Conservation (phyloP, 2,797 vertebrate genomes). For the Alcedo atthis region DNA sequence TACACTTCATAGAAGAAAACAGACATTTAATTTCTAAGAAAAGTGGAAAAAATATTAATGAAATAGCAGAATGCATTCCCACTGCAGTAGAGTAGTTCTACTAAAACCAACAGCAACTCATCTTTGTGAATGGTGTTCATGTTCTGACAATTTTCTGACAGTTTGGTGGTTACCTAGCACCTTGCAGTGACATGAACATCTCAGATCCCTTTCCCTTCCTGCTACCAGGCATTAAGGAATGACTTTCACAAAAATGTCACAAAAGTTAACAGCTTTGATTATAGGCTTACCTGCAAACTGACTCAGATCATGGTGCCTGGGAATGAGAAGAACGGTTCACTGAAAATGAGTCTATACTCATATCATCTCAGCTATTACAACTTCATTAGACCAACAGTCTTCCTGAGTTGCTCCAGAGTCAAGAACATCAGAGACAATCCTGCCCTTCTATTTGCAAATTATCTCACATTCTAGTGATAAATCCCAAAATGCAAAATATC, state of each 20-base stretch:
- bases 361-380: fast-evolving
- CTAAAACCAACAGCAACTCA: not conserved
- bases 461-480: not conserved
- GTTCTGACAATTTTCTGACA: constrained; percentile 16
- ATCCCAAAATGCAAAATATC: not conserved
- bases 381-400: not conserved
- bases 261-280: not conserved
- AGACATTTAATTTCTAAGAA: constrained; percentile 39
- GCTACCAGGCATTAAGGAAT: not conserved
- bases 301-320: not conserved
- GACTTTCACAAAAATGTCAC: constrained; percentile 1
- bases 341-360: not conserved
- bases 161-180: not conserved
- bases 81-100: not conserved
- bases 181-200: not conserved
- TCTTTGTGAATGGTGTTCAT: not conserved
- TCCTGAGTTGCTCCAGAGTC: not conserved
- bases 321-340: not conserved
- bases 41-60: not conserved
- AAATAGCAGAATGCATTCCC: not conserved
- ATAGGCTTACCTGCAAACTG: not conserved
- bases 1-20: not conserved
- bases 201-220: not conserved
- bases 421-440: not conserved
- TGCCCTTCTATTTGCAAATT: not conserved